Conservation (phyloP, 2,113 vertebrate genomes). For the Rynchops niger region DNA sequence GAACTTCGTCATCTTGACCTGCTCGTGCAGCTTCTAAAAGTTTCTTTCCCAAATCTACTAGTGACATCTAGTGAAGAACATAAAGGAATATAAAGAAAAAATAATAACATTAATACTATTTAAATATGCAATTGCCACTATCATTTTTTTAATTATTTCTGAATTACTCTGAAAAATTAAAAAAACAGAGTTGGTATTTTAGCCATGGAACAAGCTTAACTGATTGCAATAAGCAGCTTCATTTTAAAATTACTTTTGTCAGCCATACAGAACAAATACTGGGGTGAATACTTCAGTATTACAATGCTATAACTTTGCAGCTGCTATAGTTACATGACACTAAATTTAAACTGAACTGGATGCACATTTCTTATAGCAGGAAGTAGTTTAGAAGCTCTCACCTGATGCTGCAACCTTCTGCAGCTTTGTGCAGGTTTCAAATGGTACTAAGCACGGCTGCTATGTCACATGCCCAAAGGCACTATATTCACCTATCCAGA, state of each 20-base stretch:
- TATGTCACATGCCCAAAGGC: not conserved
- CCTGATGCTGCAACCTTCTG: not conserved
- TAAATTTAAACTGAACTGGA: not conserved
- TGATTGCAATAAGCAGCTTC: not conserved
- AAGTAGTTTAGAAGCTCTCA: not conserved
- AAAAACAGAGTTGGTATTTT: not conserved
- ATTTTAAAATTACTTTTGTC: not conserved
- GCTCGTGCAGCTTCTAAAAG: slow-evolving; percentile 88
- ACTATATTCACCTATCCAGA: not conserved
- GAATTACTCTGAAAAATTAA: not conserved
- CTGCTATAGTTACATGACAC: not conserved
- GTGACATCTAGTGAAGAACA: slow-evolving; percentile 80
- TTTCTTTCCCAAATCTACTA: slow-evolving; percentile 89
- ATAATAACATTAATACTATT: not conserved
- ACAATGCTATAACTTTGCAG: not conserved
- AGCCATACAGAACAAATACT: not conserved
- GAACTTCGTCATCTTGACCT: slow-evolving; percentile 89
- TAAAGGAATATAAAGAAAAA: slow-evolving; percentile 28
- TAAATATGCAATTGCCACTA: not conserved
- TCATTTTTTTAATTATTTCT: not conserved
- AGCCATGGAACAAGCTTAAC: not conserved
- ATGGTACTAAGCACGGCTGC: not conserved
- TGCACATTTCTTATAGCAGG: not conserved
- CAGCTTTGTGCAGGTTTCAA: not conserved
- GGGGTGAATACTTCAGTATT: not conserved